Base-by-base conservation (phyloP, 2,113 vertebrate genomes). In the Grammomys dolichurus region DNA sequence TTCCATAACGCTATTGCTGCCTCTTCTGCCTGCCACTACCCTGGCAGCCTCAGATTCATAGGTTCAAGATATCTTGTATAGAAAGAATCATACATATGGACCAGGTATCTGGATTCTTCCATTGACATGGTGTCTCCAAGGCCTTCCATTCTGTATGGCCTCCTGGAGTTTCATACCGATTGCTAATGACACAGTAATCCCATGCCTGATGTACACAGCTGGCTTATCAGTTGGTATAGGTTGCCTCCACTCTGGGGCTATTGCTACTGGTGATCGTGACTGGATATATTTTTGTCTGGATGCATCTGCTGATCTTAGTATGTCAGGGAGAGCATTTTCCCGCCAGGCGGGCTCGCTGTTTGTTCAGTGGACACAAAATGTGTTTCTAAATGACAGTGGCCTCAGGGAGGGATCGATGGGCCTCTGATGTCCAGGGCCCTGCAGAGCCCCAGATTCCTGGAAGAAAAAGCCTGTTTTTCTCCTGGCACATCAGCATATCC, bases 161-260 rank as follows among this genome's bases (percentile, higher is more conserved):
- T 12, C 33, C 28, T 3, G 22, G 33, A 11, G 24, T 28, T 33
- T 48, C n/a, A 3, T 10, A 12, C 46, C 31, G 51, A 33, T 40
- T 51, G 16, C 22, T 60, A 33, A 43, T 10, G 40, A 13, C 0
- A 3, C 22, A 13, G 8, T 1, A n/a, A 0, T 7, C 77, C 51
- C 1, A 4, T 0, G 6, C 36, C 13, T 13, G 33, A 2, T 0
- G 12, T 16, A n/a, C 33, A 58, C 7, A 8, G 3, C 11, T 24
- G 7, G 5, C n/a, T 76, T 22, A 60, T 14, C 20, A 20, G 19
- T 0, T 9, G 40, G 36, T 2, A 13, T 2, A 17, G 19, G 43
- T 2, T 16, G 40, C 36, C 10, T 20, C 78, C 24, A 20, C 76
- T 40, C 40, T 13, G 4, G 8, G 56, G 54, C 9, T 2, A 11